A percentile compares a stretch with the other conserved stretches of the same genome.
Evolutionary conservation across 2,888 invertebrate genomes (phyloP).

Genomic region (Azorinus chamasolen): DNA sequence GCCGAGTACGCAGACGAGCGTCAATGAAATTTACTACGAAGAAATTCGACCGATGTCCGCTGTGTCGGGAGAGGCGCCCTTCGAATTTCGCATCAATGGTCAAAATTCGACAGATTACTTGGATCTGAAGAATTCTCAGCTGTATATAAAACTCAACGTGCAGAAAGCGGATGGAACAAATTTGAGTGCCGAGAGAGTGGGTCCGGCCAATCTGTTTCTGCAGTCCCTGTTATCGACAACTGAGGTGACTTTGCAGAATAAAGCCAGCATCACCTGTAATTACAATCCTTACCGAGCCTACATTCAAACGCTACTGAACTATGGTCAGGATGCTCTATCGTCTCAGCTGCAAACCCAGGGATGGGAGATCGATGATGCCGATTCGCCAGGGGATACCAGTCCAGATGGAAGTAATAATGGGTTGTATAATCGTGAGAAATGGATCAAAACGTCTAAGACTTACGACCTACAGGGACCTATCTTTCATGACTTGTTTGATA

Average conservation of each 20-base stretch:
- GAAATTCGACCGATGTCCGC: conserved; percentile 51
- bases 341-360: conserved; percentile 45
- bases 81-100: no score
- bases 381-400: conserved; percentile 36
- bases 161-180: conserved; percentile 45
- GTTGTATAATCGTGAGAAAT: conserved; percentile 19
- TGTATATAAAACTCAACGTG: conserved; percentile 47
- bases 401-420: conserved; percentile 28
- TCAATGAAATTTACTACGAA: conserved; percentile 56
- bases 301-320: conserved; percentile 52
- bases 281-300: conserved; percentile 56
- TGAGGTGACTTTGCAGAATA: conserved; percentile 62
- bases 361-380: conserved; percentile 34
- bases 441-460: conserved; percentile 15
- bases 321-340: conserved; percentile 31
- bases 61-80: conserved; percentile 37
- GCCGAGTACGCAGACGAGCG: no score
- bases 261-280: conserved; percentile 49
- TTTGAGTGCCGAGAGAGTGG: conserved; percentile 10
- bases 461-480: conserved; percentile 46
- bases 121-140: no score
- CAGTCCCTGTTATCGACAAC: conserved; percentile 58
- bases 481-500: conserved; percentile 48
- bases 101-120: no score
- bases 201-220: no score